A percentile compares a stretch with the other conserved stretches of the same genome.
Conservation (phyloP, 1,140 invertebrate genomes). For the Telenomus remus region DNA sequence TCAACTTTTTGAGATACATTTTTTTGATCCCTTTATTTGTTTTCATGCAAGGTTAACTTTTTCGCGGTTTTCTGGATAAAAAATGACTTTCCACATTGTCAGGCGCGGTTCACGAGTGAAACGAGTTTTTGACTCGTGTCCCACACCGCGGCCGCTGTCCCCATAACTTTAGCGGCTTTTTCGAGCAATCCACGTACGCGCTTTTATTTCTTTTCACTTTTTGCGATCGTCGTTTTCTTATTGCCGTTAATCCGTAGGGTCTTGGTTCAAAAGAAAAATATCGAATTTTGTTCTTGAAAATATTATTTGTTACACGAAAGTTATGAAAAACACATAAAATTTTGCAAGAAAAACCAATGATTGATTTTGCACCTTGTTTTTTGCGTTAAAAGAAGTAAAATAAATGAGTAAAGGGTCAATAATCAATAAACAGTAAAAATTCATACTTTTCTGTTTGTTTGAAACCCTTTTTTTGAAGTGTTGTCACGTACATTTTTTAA, state of each 20-base stretch:
- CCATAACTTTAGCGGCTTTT: not conserved
- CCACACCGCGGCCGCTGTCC: not conserved
- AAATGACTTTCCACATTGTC: not conserved
- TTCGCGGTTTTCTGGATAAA: slow-evolving; percentile 8
- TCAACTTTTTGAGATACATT: too few relatives aligned
- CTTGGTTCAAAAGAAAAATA: too few relatives aligned
- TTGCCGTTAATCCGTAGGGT: too few relatives aligned
- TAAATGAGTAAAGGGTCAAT: not conserved
- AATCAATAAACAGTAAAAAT: not conserved
- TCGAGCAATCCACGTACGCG: not conserved
- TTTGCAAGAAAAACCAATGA: too few relatives aligned
- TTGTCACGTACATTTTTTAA: not conserved
- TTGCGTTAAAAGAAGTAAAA: slow-evolving; percentile 1
- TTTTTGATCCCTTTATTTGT: too few relatives aligned
- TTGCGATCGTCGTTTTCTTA: not conserved
- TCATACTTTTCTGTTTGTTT: too few relatives aligned
- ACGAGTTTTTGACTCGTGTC: slow-evolving; percentile 3
- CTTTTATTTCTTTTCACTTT: not conserved
- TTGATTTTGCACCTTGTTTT: too few relatives aligned
- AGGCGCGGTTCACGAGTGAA: slow-evolving; percentile 4
- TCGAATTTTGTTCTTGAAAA: too few relatives aligned
- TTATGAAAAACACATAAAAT: too few relatives aligned
- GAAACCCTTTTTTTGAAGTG: too few relatives aligned
- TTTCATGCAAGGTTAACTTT: slow-evolving; percentile 8
- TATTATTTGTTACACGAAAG: too few relatives aligned